Conservation (phyloP, 1,140 invertebrate genomes). For the Drosophila melanogaster region DNA sequence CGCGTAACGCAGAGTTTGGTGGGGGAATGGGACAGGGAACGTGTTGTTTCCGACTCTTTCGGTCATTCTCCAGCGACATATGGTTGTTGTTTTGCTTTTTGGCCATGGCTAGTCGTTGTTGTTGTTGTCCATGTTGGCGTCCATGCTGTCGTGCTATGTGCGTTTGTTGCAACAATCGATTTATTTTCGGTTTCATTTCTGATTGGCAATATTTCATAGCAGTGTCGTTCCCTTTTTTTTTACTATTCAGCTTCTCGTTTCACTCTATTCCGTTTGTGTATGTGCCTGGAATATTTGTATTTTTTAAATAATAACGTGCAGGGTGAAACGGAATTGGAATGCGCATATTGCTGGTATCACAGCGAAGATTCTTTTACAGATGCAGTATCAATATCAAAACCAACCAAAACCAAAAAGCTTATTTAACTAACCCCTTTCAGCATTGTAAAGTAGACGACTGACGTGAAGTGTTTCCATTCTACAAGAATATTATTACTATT, state of each 20-base stretch:
- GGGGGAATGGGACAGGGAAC: conserved; percentile 23
- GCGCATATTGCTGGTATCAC: background rate
- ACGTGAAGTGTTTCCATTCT: too few relatives aligned
- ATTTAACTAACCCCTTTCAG: too few relatives aligned
- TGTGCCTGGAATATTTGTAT: conserved; percentile 31
- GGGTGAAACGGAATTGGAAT: background rate
- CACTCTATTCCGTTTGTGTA: conserved; percentile 21
- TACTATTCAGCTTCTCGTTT: conserved; percentile 1
- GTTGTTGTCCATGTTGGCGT: conserved; percentile 37
- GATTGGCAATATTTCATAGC: conserved; percentile 83
- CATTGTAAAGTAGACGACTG: too few relatives aligned
- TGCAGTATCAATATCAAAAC: background rate
- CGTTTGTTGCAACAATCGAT: conserved; percentile 81
- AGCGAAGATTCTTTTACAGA: conserved; percentile 8
- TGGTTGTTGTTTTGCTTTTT: conserved; percentile 50
- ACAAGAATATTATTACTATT: too few relatives aligned
- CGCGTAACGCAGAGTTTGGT: conserved; percentile 63
- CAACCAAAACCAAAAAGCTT: too few relatives aligned
- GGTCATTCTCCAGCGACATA: conserved; percentile 18
- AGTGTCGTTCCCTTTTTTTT: conserved; percentile 40
- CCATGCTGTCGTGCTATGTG: conserved; percentile 29
- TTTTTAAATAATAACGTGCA: conserved; percentile 40
- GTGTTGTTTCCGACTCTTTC: conserved; percentile 27
- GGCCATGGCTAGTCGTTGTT: conserved; percentile 27
- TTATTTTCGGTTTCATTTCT: conserved; percentile 84